These are phyloP conservation scores for Lagria hirta DNA, from an alignment of 2,888 invertebrate genomes.

Conservation along the genomic window DNA sequence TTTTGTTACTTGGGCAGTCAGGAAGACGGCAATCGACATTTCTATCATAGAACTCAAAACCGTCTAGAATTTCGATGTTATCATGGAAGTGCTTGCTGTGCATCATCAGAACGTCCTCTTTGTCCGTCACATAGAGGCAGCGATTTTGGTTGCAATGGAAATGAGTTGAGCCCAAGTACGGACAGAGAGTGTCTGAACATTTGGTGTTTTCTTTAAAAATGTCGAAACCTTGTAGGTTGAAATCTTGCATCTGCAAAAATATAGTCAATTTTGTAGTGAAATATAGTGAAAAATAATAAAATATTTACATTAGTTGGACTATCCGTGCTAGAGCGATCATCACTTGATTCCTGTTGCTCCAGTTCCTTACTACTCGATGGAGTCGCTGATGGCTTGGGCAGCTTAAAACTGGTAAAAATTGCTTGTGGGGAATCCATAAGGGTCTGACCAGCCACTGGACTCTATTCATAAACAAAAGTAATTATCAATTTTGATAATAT, in stretches of 20 bases:
- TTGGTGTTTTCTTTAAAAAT: conserved; percentile 62
- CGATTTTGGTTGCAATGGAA: conserved; percentile 82
- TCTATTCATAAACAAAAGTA: conserved; percentile 39
- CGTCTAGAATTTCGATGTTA: conserved; percentile 77
- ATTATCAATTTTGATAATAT: conserved; percentile 7
- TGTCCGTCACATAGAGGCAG: conserved; percentile 82
- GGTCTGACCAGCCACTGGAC: conserved; percentile 49
- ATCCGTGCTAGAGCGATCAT: conserved; percentile 50
- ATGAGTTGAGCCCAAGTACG: conserved; percentile 70
- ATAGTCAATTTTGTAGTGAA: background rate
- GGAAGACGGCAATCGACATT: conserved; percentile 69
- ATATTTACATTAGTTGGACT: conserved; percentile 44
- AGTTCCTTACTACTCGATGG: conserved; percentile 46
- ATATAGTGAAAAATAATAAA: conserved; percentile 26
- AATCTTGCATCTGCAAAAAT: conserved; percentile 53
- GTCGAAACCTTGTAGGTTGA: conserved; percentile 65
- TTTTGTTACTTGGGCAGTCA: conserved; percentile 68
- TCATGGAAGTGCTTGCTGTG: conserved; percentile 88
- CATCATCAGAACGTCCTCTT: conserved; percentile 73
- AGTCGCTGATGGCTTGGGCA: conserved; percentile 67
- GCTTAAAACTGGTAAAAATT: conserved; percentile 89
- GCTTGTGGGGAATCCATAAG: conserved; percentile 76
- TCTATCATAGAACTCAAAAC: conserved; percentile 81
- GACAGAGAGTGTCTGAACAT: conserved; percentile 77
- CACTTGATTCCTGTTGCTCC: conserved; percentile 48